A percentile compares a stretch with the other conserved stretches of the same genome.
Evolutionary conservation across 2,888 invertebrate species (phyloP).

Genomic region (Serrognathus titanus): DNA sequence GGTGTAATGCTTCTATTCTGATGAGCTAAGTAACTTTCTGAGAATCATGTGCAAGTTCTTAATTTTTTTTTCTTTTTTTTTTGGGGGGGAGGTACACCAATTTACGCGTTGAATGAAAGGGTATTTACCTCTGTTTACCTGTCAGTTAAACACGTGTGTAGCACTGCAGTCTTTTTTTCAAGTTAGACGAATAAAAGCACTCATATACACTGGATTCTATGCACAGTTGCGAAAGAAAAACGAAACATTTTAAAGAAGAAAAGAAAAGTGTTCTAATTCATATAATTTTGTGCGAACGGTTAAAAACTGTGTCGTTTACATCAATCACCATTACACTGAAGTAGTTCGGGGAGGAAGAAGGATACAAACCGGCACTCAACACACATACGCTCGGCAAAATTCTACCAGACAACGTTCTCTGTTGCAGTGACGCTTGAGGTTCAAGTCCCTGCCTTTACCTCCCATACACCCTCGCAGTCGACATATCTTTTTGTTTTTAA

Average conservation of each 20-base stretch:
- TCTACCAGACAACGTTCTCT: not conserved
- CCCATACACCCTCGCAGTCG: slow-evolving; percentile 2
- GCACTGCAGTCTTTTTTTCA: not conserved
- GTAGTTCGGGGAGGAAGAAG: not conserved
- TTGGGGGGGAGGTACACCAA: not conserved
- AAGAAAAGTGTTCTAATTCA: not conserved
- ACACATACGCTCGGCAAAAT: not conserved
- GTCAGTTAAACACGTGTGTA: slow-evolving; percentile 5
- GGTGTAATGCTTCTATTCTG: not conserved
- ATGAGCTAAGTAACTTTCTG: not conserved
- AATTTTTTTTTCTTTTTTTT: not conserved
- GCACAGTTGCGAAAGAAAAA: not conserved
- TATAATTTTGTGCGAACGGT: not conserved
- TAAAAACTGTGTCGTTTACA: not conserved
- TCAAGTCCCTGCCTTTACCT: slow-evolving; percentile 11
- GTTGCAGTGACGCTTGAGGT: slow-evolving; percentile 6
- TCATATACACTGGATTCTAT: slow-evolving; percentile 1
- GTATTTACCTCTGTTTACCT: slow-evolving; percentile 5
- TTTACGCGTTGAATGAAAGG: not conserved
- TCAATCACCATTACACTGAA: not conserved
- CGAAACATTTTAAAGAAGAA: not conserved
- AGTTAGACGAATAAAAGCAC: slow-evolving; percentile 1
- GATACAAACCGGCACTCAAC: not conserved
- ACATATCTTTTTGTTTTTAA: not conserved
- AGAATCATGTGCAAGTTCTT: too few relatives aligned